These are phyloP conservation scores for Bombus breviceps DNA, from an alignment of 1,140 invertebrate species.

Conservation along the genomic window DNA sequence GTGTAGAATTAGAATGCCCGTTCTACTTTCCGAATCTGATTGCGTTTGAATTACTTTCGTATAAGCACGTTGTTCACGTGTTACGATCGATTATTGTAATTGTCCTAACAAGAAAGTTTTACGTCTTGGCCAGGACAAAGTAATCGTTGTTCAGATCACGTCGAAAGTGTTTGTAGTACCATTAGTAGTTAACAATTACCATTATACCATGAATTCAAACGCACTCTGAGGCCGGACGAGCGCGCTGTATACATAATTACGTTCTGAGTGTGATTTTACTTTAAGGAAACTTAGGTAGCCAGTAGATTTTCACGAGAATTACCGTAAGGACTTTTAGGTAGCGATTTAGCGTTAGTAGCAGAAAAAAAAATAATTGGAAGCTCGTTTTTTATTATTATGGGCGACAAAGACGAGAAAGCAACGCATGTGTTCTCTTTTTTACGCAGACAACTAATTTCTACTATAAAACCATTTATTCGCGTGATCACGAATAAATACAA, in stretches of 20 bases:
- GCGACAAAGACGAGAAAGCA: not conserved
- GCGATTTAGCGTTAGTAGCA: slow-evolving; percentile 24
- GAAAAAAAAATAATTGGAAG: not conserved
- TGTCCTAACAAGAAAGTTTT: not conserved
- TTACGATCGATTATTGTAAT: not conserved
- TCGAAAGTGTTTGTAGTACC: not conserved
- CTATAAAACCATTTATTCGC: no score
- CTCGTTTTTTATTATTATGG: slow-evolving; percentile 39
- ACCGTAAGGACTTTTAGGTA: slow-evolving; percentile 10
- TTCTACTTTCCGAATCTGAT: not conserved
- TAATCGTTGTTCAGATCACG: no score
- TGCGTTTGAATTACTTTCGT: not conserved
- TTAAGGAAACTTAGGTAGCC: slow-evolving; percentile 63
- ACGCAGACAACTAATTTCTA: slow-evolving; percentile 45
- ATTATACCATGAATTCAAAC: not conserved
- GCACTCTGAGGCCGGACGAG: slow-evolving; percentile 1
- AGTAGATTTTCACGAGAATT: slow-evolving; percentile 47
- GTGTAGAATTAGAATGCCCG: not conserved
- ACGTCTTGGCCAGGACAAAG: not conserved
- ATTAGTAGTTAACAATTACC: not conserved
- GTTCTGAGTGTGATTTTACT: slow-evolving; percentile 81
- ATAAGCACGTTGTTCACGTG: no score
- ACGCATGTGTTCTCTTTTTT: slow-evolving; percentile 59
- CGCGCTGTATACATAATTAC: slow-evolving; percentile 60
- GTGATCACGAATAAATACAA: no score